Conservation (phyloP, 1,140 invertebrate genomes). For the Drosophila ohnishii region DNA sequence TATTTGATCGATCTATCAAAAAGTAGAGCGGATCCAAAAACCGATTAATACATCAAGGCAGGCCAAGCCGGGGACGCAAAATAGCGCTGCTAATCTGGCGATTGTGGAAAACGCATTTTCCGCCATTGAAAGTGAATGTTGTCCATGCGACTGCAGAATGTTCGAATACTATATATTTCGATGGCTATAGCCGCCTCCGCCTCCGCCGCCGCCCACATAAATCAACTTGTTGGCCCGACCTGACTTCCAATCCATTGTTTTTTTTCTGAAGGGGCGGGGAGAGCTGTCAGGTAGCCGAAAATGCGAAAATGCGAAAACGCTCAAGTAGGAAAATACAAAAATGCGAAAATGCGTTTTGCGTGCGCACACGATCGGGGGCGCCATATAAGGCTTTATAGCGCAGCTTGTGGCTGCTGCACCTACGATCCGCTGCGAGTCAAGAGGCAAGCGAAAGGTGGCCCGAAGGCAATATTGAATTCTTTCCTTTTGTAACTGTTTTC, state of each 20-base stretch:
- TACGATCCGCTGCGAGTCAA: constrained; percentile 45
- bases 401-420: constrained; percentile 66
- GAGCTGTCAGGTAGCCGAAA: constrained; percentile 62
- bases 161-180: constrained; percentile 27
- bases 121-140: constrained; percentile 78
- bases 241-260: constrained; percentile 56
- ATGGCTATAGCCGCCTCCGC: constrained; percentile 39
- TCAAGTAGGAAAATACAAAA: constrained; percentile 60
- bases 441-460: constrained; percentile 54
- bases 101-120: constrained; percentile 61
- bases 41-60: constrained; percentile 45
- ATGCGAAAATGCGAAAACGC: constrained; percentile 60
- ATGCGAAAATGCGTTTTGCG: constrained; percentile 76
- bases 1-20: constrained; percentile 42
- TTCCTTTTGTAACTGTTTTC: constrained; percentile 69
- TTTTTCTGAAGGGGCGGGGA: constrained; percentile 7
- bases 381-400: constrained; percentile 67
- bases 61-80: constrained; percentile 25
- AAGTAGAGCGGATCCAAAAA: constrained; percentile 39
- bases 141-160: constrained; percentile 51
- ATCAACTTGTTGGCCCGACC: constrained; percentile 63
- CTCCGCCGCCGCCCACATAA: constrained; percentile 70
- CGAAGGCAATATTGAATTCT: constrained; percentile 66
- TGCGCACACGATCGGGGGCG: constrained; percentile 69
- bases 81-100: constrained; percentile 34